Conservation (phyloP, 2,797 vertebrate species). For the Melanotaenia boesemani region DNA sequence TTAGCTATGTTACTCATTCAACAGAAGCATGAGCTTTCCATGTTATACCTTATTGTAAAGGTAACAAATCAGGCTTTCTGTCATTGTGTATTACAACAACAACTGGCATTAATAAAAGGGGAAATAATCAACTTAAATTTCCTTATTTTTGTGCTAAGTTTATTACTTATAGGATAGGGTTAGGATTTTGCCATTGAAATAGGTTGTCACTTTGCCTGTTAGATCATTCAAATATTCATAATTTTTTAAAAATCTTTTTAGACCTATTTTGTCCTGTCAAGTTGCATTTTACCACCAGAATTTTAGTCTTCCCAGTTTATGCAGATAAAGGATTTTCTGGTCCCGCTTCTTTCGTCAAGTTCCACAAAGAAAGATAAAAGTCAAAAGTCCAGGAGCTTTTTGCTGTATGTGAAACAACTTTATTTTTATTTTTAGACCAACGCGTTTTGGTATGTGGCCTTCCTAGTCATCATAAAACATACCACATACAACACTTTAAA, state of each 20-base stretch:
- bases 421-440: neutral
- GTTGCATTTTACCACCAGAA: neutral
- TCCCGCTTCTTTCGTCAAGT: neutral
- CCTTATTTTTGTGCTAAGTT: neutral
- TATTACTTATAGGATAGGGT: neutral
- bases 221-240: neutral
- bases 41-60: no score
- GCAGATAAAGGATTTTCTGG: neutral
- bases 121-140: no score
- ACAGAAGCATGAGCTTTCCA: no score
- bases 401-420: neutral
- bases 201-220: neutral
- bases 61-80: no score
- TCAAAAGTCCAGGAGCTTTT: neutral
- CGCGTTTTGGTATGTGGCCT: neutral
- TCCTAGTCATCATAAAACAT: conserved; percentile 2
- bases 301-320: neutral
- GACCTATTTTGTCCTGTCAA: neutral
- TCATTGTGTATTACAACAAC: no score
- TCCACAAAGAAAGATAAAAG: neutral
- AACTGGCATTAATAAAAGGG: no score
- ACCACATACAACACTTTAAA: conserved; percentile 19
- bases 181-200: neutral
- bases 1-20: no score
- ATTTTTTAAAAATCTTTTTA: neutral